phyloP scores from a whole-genome alignment of 2,797 vertebrate genomes.

The Thalassophryne amazonica region DNA sequence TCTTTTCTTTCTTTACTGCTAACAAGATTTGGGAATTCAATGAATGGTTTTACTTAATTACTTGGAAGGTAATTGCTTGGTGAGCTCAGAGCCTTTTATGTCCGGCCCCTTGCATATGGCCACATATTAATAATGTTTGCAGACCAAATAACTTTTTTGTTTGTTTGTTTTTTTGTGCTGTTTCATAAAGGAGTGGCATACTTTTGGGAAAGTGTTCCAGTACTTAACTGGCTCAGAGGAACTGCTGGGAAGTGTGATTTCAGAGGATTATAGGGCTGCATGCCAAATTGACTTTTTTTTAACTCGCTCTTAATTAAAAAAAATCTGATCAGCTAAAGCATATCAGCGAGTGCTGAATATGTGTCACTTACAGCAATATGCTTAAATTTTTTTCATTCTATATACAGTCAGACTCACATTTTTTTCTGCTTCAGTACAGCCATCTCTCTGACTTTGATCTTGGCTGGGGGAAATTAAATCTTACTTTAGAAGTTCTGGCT shows the following conservation, averaged over 20 bases:
- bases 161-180: conserved; percentile 16
- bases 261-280: conserved; percentile 14
- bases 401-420: not conserved
- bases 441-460: conserved; percentile 33
- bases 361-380: conserved; percentile 19
- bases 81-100: conserved; percentile 1
- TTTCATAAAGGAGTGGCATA: conserved; percentile 11
- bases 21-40: not conserved
- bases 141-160: no score
- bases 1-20: not conserved
- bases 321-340: conserved; percentile 34
- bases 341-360: conserved; percentile 9
- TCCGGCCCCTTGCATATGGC: conserved; percentile 4
- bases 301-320: conserved; percentile 9
- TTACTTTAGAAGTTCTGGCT: conserved; percentile 39
- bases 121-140: conserved; percentile 17
- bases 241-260: conserved; percentile 26
- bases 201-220: not conserved
- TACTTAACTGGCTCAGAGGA: conserved; percentile 15
- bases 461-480: conserved; percentile 40
- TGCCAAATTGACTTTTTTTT: conserved; percentile 11
- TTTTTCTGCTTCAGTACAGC: conserved; percentile 2
- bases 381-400: conserved; percentile 39
- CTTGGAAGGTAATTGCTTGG: conserved; percentile 14
- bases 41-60: conserved; percentile 14